Conservation (phyloP, 2,113 vertebrate species). For the Sceloporus undulatus region DNA sequence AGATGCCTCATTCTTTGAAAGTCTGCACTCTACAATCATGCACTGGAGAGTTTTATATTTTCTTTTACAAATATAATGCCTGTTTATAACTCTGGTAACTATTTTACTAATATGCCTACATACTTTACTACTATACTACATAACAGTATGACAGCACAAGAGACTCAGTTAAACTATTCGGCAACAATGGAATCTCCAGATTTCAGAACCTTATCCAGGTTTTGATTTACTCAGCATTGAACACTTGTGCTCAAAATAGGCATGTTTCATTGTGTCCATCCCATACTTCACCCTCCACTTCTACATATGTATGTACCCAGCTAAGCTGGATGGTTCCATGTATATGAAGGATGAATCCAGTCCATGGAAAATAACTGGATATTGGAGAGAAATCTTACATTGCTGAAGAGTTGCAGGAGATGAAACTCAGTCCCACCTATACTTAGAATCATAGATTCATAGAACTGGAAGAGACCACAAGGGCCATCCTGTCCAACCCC, state of each 20-base stretch:
- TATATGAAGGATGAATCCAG: background rate
- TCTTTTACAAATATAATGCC: background rate
- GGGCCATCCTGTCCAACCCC: too few relatives aligned
- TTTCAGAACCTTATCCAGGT: background rate
- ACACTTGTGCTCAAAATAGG: too few relatives aligned
- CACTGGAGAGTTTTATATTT: background rate
- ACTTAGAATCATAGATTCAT: too few relatives aligned
- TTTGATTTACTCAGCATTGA: too few relatives aligned
- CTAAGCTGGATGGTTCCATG: background rate
- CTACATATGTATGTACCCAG: too few relatives aligned
- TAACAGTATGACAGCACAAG: too few relatives aligned
- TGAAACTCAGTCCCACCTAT: too few relatives aligned
- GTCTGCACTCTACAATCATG: background rate
- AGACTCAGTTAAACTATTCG: background rate
- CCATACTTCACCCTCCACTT: too few relatives aligned
- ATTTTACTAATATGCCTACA: background rate
- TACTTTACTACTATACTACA: background rate
- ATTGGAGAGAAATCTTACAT: too few relatives aligned
- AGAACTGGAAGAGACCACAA: too few relatives aligned
- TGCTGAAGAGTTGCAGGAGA: background rate
- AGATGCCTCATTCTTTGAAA: background rate
- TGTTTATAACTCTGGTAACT: background rate
- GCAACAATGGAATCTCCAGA: background rate
- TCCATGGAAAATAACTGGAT: background rate
- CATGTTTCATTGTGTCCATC: too few relatives aligned